Evolutionary conservation across 1,140 invertebrate genomes (phyloP).

Genomic region (Cydia amplana): DNA sequence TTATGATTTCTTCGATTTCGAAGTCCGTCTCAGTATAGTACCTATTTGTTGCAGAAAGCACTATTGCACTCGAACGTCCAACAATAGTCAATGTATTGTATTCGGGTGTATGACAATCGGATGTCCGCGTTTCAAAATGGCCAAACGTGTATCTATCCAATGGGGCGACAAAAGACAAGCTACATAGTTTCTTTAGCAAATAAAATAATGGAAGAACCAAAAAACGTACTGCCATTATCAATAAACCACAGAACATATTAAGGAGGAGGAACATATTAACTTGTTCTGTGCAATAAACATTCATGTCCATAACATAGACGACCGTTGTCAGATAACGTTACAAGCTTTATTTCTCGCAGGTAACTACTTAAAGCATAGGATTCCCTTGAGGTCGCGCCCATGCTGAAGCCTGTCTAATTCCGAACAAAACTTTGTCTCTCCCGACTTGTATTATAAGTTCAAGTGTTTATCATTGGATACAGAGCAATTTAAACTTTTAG

Average conservation of each 20-base stretch:
- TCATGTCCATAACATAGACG: background rate
- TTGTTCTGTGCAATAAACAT: no score
- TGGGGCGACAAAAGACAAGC: background rate
- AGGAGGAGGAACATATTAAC: no score
- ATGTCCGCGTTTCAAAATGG: background rate
- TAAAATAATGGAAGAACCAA: background rate
- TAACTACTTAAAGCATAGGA: background rate
- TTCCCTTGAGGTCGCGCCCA: background rate
- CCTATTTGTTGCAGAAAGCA: no score
- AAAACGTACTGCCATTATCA: background rate
- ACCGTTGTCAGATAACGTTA: background rate
- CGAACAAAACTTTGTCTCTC: constrained; percentile 1
- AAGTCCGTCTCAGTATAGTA: no score
- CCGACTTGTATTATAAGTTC: constrained; percentile 6
- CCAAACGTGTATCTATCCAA: background rate
- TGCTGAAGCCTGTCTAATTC: constrained; percentile 11
- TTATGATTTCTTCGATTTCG: no score
- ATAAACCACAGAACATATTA: no score
- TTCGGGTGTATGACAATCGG: background rate
- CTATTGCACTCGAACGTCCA: no score
- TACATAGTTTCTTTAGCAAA: background rate
- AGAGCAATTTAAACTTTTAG: constrained; percentile 21
- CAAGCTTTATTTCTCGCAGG: background rate
- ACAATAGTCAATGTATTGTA: no score
- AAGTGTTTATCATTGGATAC: constrained; percentile 19